phyloP scores from a whole-genome alignment of 2,888 invertebrate species.

The Choreutis nemorana region DNA sequence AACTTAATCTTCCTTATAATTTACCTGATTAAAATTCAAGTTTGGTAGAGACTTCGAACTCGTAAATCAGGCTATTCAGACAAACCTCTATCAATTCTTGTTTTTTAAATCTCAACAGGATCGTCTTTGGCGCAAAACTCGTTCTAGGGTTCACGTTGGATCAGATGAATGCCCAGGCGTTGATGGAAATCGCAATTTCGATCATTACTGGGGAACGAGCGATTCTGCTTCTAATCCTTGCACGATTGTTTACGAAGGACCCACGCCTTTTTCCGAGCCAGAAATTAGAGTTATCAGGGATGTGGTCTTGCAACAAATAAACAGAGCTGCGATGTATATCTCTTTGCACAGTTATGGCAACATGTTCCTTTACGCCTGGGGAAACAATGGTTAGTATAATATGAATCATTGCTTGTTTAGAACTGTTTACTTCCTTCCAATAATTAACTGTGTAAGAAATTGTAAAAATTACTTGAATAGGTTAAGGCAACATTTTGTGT shows the following conservation, averaged over 20 bases:
- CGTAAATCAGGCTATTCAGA: too few relatives aligned
- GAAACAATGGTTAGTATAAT: conserved; percentile 57
- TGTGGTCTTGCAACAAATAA: conserved; percentile 50
- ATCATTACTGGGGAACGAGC: conserved; percentile 71
- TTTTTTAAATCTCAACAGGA: conserved; percentile 38
- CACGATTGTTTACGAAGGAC: conserved; percentile 70
- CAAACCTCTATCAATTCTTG: too few relatives aligned
- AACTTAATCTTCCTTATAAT: too few relatives aligned
- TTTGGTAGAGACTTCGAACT: too few relatives aligned
- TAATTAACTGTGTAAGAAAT: not conserved
- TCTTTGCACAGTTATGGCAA: conserved; percentile 80
- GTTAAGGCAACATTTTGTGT: too few relatives aligned
- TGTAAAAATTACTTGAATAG: too few relatives aligned
- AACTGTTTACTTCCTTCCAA: too few relatives aligned
- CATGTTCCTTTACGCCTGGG: conserved; percentile 76
- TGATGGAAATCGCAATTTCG: conserved; percentile 82
- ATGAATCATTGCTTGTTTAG: not conserved
- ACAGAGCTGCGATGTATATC: conserved; percentile 70
- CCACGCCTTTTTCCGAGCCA: conserved; percentile 70
- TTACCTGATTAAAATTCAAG: too few relatives aligned
- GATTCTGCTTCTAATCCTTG: conserved; percentile 62
- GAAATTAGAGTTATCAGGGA: conserved; percentile 71
- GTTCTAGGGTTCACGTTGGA: conserved; percentile 51
- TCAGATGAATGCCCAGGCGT: conserved; percentile 70
- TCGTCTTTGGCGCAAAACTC: conserved; percentile 76